Percentiles rank a stretch among this genome's conserved stretches.
phyloP scores from a whole-genome alignment of 2,113 vertebrate genomes.

The Lophochroa leadbeateri region DNA sequence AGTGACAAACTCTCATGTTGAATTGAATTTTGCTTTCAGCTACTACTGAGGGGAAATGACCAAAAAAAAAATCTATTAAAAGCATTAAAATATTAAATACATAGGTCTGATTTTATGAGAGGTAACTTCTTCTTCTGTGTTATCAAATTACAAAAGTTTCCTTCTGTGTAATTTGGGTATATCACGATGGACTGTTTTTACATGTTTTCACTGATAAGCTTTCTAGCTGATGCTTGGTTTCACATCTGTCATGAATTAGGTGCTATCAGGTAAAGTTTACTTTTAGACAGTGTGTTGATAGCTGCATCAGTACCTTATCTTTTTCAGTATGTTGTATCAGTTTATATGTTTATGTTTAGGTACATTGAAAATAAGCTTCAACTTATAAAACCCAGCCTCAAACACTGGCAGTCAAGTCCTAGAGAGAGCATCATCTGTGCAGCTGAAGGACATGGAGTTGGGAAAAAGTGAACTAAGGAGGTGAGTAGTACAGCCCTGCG shows the following conservation, averaged over 20 bases:
- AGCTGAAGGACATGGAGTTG: background rate
- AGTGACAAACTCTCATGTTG: background rate
- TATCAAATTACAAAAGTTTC: background rate
- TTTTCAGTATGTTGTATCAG: background rate
- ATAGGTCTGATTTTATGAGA: background rate
- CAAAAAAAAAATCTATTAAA: background rate
- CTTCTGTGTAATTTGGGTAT: background rate
- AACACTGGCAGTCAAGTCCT: background rate
- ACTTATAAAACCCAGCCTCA: background rate
- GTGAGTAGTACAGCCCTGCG: background rate
- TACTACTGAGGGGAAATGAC: background rate
- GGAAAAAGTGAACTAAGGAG: background rate
- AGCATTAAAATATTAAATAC: background rate
- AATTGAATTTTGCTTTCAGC: background rate
- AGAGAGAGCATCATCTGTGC: background rate
- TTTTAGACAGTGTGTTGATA: background rate
- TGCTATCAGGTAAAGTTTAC: background rate
- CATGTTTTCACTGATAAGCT: background rate
- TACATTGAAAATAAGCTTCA: background rate
- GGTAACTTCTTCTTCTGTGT: background rate
- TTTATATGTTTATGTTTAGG: background rate
- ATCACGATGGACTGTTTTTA: fast-evolving
- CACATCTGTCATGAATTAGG: background rate
- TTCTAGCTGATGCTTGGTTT: background rate
- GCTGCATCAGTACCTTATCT: background rate